Conservation (phyloP, 2,888 invertebrate species). For the Cyrtodaria siliqua region DNA sequence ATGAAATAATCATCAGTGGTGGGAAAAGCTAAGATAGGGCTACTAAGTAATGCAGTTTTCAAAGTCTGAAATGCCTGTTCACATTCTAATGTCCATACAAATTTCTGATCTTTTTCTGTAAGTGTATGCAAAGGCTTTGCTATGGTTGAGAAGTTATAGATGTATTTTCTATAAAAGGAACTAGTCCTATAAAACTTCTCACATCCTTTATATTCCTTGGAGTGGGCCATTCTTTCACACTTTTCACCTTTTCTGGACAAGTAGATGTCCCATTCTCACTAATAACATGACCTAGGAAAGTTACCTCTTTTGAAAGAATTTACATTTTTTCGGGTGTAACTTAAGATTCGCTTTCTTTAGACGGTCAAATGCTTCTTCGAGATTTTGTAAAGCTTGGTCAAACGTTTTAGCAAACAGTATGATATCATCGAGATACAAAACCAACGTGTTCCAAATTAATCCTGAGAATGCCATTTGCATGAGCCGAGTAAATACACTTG, state of each 20-base stretch:
- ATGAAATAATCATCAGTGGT: conserved; percentile 9
- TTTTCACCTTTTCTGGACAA: background rate
- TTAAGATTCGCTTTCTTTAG: conserved; percentile 25
- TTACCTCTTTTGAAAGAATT: conserved; percentile 40
- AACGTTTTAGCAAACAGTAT: background rate
- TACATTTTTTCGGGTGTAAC: conserved; percentile 39
- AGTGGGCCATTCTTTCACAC: background rate
- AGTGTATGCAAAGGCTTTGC: background rate
- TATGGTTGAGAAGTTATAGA: background rate
- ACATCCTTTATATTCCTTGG: background rate
- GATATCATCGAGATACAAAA: conserved; percentile 20
- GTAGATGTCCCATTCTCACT: background rate
- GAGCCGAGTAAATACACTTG: background rate
- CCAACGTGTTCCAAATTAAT: background rate
- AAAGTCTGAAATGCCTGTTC: background rate
- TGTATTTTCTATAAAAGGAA: background rate
- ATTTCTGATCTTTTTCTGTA: background rate
- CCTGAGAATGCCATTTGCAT: background rate
- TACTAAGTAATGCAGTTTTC: background rate
- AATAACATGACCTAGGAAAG: background rate
- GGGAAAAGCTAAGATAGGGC: conserved; percentile 1
- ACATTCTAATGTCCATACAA: background rate
- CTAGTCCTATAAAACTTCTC: background rate
- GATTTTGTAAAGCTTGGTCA: background rate
- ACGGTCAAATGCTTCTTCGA: background rate